Evolutionary conservation across 2,888 invertebrate species (phyloP), one percentile per base, ranked within the genome.

Genomic region (Slavum lentiscoides): DNA sequence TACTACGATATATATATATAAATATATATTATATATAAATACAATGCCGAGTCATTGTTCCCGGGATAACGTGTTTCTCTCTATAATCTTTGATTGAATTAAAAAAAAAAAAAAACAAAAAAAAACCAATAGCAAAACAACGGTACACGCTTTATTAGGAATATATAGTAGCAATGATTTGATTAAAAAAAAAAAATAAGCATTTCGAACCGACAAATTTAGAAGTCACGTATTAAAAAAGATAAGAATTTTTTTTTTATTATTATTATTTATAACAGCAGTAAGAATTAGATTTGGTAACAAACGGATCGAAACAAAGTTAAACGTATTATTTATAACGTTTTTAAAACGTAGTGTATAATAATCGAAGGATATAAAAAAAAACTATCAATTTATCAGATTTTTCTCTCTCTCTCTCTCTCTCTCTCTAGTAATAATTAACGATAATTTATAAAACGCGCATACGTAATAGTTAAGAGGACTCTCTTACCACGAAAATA

Each of bases 41-140:
- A 66, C 37, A 74, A 74, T 39, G 39, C 74, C 64, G 37, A 55
- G 39, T 66, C 74, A 74, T 13, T 66, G 17, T 74, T 55, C 1
- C 64, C 3, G 49, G n/a, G 53, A 74, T 64, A 53, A 23, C 7
- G 23, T 53, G 4, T 30, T 30, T 30, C n/a, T 15, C 19, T 39
- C 9, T 21, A 17, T 21, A 69, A 9, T 4, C 3, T 19, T 39
- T 23, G 17, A 66, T 8, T 74, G 0, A 39, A 66, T 55, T 55
- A 30, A 21, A 72, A 59, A 43, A 19, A 59, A n/a, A n/a, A n/a
- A n/a, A n/a, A n/a, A n/a, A n/a, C n/a, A n/a, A n/a, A n/a, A n/a
- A 17, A 30, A 30, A 30, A 30, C 30, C 15, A 49, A 49, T 13
- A 49, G 15, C 21, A 72, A 8, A 43, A 5, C 21, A 59, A n/a